Evolutionary conservation across 1,140 invertebrate genomes (phyloP).

Genomic region (Drosophila mauritiana): DNA sequence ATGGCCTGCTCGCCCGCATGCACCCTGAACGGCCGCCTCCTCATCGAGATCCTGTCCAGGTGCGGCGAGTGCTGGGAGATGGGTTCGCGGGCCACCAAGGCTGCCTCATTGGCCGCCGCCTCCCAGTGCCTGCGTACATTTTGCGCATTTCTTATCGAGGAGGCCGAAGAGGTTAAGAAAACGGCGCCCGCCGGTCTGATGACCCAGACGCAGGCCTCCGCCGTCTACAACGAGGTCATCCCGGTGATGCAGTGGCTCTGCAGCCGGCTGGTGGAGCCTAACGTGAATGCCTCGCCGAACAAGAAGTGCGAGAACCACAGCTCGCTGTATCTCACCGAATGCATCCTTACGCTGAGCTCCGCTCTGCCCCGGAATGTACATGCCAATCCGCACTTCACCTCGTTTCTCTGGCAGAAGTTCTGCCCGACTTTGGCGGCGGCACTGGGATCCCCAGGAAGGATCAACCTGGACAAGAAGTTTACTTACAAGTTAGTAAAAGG

Average conservation of each 20-base stretch:
- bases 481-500: slow-evolving; percentile 78
- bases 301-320: slow-evolving; percentile 88
- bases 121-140: slow-evolving; percentile 93
- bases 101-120: slow-evolving; percentile 92
- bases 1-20: slow-evolving; percentile 92
- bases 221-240: slow-evolving; percentile 95
- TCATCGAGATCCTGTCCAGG: slow-evolving; percentile 90
- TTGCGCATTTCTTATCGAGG: slow-evolving; percentile 89
- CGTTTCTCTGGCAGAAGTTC: slow-evolving; percentile 95
- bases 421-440: slow-evolving; percentile 95
- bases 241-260: slow-evolving; percentile 95
- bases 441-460: slow-evolving; percentile 90
- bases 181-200: slow-evolving; percentile 82
- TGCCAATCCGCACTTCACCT: slow-evolving; percentile 92
- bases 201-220: slow-evolving; percentile 87
- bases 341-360: slow-evolving; percentile 92
- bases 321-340: slow-evolving; percentile 92
- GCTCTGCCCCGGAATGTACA: slow-evolving; percentile 92
- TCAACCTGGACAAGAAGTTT: slow-evolving; percentile 84
- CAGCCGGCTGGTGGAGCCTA: slow-evolving; percentile 91
- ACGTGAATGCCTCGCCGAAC: slow-evolving; percentile 84
- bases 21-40: slow-evolving; percentile 91
- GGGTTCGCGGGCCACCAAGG: slow-evolving; percentile 91
- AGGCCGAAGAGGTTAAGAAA: slow-evolving; percentile 84
- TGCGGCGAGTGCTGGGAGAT: slow-evolving; percentile 90